A percentile compares a stretch with the other conserved stretches of the same genome.
These are phyloP conservation scores for Octodon degus DNA, from an alignment of 2,113 vertebrate genomes.

Conservation along the genomic window DNA sequence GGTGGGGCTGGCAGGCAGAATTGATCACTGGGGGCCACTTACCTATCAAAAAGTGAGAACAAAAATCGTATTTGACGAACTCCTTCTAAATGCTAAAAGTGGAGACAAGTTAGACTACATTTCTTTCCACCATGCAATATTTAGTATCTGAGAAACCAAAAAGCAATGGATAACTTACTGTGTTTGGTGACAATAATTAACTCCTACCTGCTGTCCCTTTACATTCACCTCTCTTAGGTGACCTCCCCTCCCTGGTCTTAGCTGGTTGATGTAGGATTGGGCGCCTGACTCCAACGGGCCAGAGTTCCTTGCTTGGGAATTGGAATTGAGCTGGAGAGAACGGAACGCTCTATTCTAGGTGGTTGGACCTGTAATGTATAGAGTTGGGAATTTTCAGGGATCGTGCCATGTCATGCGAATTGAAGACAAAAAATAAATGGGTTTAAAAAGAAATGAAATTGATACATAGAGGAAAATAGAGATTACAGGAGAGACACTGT, in stretches of 20 bases:
- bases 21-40: background rate
- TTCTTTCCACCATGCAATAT: background rate
- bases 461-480: background rate
- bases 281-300: background rate
- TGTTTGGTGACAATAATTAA: background rate
- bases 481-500: background rate
- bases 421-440: background rate
- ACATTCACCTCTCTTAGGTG: background rate
- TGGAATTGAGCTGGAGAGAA: background rate
- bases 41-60: background rate
- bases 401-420: background rate
- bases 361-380: background rate
- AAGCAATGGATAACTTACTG: background rate
- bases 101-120: background rate
- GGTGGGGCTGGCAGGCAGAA: background rate
- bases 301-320: background rate
- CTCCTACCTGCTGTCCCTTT: fast-evolving
- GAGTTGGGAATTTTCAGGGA: background rate
- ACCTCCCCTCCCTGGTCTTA: background rate
- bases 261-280: background rate
- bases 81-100: background rate
- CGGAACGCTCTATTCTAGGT: background rate
- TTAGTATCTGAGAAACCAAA: background rate
- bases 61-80: background rate
- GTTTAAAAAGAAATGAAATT: background rate